A percentile compares a stretch with the other conserved stretches of the same genome.
phyloP scores from a whole-genome alignment of 2,888 invertebrate genomes.

The Drosophila bunnanda region DNA sequence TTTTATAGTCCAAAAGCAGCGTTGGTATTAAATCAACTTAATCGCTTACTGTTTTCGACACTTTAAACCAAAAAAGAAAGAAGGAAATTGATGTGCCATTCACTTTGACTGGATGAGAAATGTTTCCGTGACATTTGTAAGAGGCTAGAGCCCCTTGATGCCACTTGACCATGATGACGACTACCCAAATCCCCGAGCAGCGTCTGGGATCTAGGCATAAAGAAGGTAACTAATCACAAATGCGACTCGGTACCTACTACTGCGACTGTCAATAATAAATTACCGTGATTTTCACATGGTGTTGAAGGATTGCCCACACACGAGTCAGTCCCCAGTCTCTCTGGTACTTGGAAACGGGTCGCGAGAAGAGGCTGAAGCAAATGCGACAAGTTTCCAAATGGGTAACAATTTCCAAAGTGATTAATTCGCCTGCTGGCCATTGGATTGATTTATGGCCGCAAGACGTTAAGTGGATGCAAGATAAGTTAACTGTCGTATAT shows the following conservation, averaged over 20 bases:
- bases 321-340: slow-evolving; percentile 39
- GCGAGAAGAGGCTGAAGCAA: slow-evolving; percentile 58
- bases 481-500: slow-evolving; percentile 81
- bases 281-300: slow-evolving; percentile 65
- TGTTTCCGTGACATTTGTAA: slow-evolving; percentile 16
- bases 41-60: slow-evolving; percentile 37
- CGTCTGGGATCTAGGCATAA: slow-evolving; percentile 28
- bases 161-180: slow-evolving; percentile 27
- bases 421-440: slow-evolving; percentile 81
- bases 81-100: slow-evolving; percentile 34
- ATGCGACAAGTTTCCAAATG: slow-evolving; percentile 80
- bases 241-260: slow-evolving; percentile 49
- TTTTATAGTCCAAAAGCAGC: not conserved
- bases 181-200: slow-evolving; percentile 13
- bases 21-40: slow-evolving; percentile 25
- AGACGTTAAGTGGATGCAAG: slow-evolving; percentile 82
- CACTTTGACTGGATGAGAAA: slow-evolving; percentile 20
- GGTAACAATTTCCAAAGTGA: slow-evolving; percentile 80
- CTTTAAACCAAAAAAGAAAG: slow-evolving; percentile 15
- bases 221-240: slow-evolving; percentile 44
- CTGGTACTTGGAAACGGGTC: slow-evolving; percentile 24
- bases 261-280: slow-evolving; percentile 71
- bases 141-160: slow-evolving; percentile 8
- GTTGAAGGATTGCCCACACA: slow-evolving; percentile 76
- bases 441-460: slow-evolving; percentile 81